Conservation (phyloP, 1,140 invertebrate genomes). For the Cyphomyrmex costatus region DNA sequence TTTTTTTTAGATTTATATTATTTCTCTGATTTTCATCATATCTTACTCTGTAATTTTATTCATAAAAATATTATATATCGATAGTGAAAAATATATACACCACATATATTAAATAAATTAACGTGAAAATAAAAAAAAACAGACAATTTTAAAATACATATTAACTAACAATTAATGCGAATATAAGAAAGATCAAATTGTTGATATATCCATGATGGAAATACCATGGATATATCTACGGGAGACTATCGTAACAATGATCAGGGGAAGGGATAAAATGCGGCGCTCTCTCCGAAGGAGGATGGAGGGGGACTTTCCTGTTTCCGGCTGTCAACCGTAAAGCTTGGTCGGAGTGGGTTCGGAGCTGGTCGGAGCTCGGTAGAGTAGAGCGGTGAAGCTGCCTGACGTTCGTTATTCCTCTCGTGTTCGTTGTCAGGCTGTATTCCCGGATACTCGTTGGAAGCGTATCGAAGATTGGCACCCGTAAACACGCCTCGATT, state of each 20-base stretch:
- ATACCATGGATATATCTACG: slow-evolving; percentile 16
- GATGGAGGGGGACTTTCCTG: slow-evolving; percentile 75
- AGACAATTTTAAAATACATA: background rate
- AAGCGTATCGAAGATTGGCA: background rate
- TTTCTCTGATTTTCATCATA: background rate
- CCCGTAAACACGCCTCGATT: slow-evolving; percentile 30
- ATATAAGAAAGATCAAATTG: background rate
- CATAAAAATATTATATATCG: background rate
- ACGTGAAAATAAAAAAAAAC: background rate
- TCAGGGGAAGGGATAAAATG: slow-evolving; percentile 29
- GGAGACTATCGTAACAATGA: background rate
- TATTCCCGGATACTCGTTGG: background rate
- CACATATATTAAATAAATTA: background rate
- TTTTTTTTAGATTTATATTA: background rate
- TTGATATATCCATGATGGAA: too few species aligned
- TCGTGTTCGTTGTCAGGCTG: background rate
- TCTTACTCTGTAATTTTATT: slow-evolving; percentile 30
- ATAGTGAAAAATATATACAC: background rate
- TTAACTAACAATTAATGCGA: background rate
- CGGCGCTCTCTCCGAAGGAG: background rate
- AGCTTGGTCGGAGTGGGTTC: background rate
- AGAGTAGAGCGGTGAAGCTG: background rate
- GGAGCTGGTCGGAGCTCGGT: slow-evolving; percentile 24
- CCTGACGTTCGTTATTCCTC: background rate
- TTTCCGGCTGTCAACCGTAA: slow-evolving; percentile 80